phyloP scores from a whole-genome alignment of 2,888 invertebrate genomes.

The Temnothorax ravouxi region DNA sequence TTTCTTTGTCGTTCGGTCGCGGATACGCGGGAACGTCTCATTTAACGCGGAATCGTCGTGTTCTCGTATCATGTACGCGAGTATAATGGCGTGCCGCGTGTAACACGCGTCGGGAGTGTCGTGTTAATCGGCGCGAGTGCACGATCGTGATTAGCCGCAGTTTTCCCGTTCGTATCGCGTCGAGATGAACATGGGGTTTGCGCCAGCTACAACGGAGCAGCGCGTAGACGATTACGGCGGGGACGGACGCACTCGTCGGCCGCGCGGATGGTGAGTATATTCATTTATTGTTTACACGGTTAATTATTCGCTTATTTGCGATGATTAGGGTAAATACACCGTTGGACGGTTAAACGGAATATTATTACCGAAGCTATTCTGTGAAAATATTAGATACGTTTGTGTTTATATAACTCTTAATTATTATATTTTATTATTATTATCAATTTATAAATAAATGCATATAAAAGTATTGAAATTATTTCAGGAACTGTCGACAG shows the following conservation, averaged over 20 bases:
- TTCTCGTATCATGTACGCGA: not conserved
- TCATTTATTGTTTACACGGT: not conserved
- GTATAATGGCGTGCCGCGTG: not conserved
- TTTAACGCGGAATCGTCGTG: not conserved
- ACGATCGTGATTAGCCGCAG: not conserved
- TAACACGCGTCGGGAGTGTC: not conserved
- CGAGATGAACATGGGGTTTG: not conserved
- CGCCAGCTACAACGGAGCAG: not conserved
- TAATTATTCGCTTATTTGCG: constrained; percentile 18
- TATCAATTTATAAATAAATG: not conserved
- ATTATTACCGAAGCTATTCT: not conserved
- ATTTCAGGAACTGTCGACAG: too few species aligned
- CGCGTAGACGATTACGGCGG: too few species aligned
- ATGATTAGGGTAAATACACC: not conserved
- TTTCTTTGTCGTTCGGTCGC: not conserved
- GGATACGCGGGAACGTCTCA: not conserved
- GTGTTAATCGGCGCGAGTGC: not conserved
- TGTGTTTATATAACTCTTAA: too few species aligned
- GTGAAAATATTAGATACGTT: not conserved
- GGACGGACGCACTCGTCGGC: not conserved
- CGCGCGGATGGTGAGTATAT: not conserved
- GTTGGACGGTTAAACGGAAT: too few species aligned
- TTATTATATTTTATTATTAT: not conserved
- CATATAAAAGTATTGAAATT: not conserved
- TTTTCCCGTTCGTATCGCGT: not conserved